Percentiles rank a stretch among this genome's conserved stretches.
Conservation (phyloP, 2,113 vertebrate genomes). For the Nothobranchius furzeri region DNA sequence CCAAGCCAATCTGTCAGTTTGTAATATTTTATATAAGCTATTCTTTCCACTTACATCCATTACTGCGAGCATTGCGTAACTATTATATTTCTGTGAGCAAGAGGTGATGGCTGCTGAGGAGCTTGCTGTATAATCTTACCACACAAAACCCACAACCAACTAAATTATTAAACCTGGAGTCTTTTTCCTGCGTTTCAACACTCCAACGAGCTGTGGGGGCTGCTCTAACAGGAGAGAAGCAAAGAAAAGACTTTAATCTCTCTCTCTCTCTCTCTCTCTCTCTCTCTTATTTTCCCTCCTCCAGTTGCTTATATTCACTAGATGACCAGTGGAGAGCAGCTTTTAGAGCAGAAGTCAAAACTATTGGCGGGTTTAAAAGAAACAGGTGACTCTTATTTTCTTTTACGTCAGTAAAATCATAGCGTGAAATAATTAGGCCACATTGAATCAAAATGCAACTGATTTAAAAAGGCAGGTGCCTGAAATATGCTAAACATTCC, state of each 20-base stretch:
- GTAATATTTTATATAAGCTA: background rate
- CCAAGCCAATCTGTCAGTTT: too few species aligned
- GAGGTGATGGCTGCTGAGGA: conserved; percentile 40
- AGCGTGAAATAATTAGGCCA: background rate
- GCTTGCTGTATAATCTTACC: conserved; percentile 67
- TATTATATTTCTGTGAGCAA: conserved; percentile 8
- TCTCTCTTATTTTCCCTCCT: background rate
- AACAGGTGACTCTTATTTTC: background rate
- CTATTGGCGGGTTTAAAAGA: background rate
- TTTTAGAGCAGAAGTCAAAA: conserved; percentile 3
- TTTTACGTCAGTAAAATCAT: background rate
- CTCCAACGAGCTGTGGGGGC: conserved; percentile 45
- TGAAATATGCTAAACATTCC: too few species aligned
- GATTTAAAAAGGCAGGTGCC: background rate
- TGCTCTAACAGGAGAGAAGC: conserved; percentile 22
- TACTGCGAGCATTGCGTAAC: background rate
- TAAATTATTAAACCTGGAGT: conserved; percentile 73
- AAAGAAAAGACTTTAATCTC: background rate
- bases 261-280: background rate
- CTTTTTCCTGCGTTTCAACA: conserved; percentile 65
- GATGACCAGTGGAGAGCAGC: conserved; percentile 22
- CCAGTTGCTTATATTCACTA: background rate
- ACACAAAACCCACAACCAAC: conserved; percentile 48
- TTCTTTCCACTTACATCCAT: background rate
- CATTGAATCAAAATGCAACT: background rate